A percentile compares a stretch with the other conserved stretches of the same genome.
These are phyloP conservation scores for Ernsta delagoae DNA, from an alignment of 2,888 invertebrate species.

Conservation along the genomic window DNA sequence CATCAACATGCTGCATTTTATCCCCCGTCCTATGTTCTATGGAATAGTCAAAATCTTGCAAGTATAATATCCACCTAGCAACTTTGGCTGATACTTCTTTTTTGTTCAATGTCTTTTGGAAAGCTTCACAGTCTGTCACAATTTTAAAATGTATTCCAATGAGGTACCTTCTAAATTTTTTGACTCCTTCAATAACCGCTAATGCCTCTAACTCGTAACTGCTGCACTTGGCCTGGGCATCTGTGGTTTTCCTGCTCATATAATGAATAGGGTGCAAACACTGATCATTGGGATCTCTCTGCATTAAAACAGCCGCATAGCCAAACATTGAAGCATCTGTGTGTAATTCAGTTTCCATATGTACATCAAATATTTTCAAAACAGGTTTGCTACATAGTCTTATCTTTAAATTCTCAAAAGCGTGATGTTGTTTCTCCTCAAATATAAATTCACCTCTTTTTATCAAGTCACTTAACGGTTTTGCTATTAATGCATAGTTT, in stretches of 20 bases:
- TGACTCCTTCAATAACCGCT: not conserved
- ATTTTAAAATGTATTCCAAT: constrained; percentile 6
- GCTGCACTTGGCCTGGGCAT: not conserved
- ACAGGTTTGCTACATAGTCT: constrained; percentile 1
- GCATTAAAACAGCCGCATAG: not conserved
- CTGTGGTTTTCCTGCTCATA: constrained; percentile 6
- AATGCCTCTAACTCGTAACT: constrained; percentile 1
- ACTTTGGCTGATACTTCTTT: constrained; percentile 3
- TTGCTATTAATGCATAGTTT: constrained; percentile 7
- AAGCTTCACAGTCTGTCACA: constrained; percentile 5
- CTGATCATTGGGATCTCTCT: not conserved
- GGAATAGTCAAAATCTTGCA: constrained; percentile 36
- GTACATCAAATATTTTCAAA: not conserved
- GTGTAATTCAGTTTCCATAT: constrained; percentile 9
- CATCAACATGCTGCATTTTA: constrained; percentile 41
- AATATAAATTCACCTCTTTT: constrained; percentile 9
- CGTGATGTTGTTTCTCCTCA: not conserved
- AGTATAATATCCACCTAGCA: constrained; percentile 39
- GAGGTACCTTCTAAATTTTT: not conserved
- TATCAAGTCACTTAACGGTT: not conserved
- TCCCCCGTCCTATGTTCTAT: constrained; percentile 36
- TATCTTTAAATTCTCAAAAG: constrained; percentile 2
- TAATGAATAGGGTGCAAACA: constrained; percentile 1
- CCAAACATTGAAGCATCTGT: not conserved
- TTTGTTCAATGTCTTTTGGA: constrained; percentile 7